These are phyloP conservation scores for Neodiprion fabricii DNA, from an alignment of 1,140 invertebrate species.

Conservation along the genomic window DNA sequence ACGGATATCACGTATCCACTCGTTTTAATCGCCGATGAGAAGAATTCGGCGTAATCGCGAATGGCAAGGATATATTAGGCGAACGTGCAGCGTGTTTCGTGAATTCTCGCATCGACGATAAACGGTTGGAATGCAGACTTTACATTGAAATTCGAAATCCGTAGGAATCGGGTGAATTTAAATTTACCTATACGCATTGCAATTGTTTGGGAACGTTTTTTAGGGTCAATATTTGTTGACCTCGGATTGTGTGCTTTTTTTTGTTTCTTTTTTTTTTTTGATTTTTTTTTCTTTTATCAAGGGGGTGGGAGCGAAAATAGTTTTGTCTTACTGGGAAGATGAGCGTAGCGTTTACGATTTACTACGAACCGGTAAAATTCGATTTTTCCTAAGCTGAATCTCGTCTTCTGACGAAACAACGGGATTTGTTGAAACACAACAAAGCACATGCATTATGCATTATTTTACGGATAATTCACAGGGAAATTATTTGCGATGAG, in stretches of 20 bases:
- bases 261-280: background rate
- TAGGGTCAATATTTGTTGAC: background rate
- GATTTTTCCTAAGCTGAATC: too few species aligned
- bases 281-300: background rate
- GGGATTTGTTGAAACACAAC: too few species aligned
- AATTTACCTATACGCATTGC: background rate
- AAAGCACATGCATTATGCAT: too few species aligned
- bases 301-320: background rate
- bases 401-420: too few species aligned
- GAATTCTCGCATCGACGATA: background rate
- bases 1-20: background rate
- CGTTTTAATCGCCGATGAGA: background rate
- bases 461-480: too few species aligned
- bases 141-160: background rate
- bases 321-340: background rate
- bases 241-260: background rate
- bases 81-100: too few species aligned
- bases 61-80: background rate
- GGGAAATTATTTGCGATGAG: too few species aligned
- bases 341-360: background rate
- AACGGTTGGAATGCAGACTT: background rate
- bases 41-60: background rate
- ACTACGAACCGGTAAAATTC: background rate
- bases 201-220: too few species aligned
- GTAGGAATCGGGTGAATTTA: background rate